Percentiles rank a stretch among this genome's conserved stretches.
Conservation (phyloP, 64 coral and sea anemone genomes). For the Anthopleura sola region DNA sequence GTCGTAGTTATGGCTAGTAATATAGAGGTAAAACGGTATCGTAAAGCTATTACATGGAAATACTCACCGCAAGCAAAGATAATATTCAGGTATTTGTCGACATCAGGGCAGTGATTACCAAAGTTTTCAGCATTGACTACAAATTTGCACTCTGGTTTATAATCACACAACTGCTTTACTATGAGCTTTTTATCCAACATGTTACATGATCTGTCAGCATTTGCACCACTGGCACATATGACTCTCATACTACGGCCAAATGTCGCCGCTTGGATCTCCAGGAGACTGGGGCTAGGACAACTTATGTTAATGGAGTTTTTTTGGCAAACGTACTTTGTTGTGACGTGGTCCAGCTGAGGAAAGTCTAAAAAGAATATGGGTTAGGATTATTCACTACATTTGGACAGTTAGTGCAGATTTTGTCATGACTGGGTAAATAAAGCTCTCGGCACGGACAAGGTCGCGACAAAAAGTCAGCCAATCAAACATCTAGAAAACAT, state of each 20-base stretch:
- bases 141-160: background rate
- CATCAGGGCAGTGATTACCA: background rate
- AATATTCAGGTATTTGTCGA: background rate
- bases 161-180: background rate
- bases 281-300: background rate
- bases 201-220: background rate
- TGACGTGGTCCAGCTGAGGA: background rate
- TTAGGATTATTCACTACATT: background rate
- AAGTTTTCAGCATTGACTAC: background rate
- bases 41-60: background rate
- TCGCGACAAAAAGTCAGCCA: too few relatives aligned
- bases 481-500: too few relatives aligned
- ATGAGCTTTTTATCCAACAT: background rate
- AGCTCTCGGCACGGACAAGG: too few relatives aligned
- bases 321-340: background rate
- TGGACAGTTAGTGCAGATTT: too few relatives aligned
- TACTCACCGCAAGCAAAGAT: background rate
- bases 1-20: too few relatives aligned
- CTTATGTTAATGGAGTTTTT: background rate
- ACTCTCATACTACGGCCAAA: background rate
- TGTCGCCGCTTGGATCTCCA: background rate
- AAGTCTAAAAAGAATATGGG: background rate
- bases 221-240: background rate
- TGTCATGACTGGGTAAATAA: too few relatives aligned
- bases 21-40: too few relatives aligned